Base-by-base conservation (phyloP, 2,797 vertebrate species). In the Pangasius larnaudii region DNA sequence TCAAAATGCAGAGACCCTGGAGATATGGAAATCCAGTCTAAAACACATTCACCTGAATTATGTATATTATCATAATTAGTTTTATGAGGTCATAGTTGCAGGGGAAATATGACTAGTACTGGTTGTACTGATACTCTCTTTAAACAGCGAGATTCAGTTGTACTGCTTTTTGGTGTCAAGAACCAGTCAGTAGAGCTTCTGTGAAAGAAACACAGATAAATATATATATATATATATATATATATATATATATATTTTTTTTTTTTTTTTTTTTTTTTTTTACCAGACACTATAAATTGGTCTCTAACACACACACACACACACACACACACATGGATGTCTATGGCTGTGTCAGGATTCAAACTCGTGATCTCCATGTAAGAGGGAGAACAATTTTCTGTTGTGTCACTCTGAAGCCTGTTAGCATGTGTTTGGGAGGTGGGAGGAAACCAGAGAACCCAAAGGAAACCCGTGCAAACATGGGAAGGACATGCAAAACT, bases 21-120 rank as follows among this genome's bases (percentile, higher is more conserved):
- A 95, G 95, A 95, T 95, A 96, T 96, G 95, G 92, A 95, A 96
- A 96, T 95, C 93, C 89, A 91, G 94, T 89, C 93, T 94, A 95
- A 95, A 94, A 95, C 82, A 85, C 72, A 86, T 85, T 91, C 88
- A 89, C 86, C 90, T 91, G 88, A 88, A 92, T 92, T 86, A 89
- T 88, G 86, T 86, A 90, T 77, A 90, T 88, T 87, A 89, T 89
- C 84, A 85, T 87, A 89, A 89, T 89, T 86, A 89, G 80, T 77
- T 84, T 89, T 84, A 83, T 84, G 80, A 90, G 85, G 85, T 84
- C 82, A 49, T 71, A 61, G 85, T 56, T 78, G 72, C 87, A 84
- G 51, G 39, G 30, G 69, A 75, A 83, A 58, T 61, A 27, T 49
- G 58, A 75, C 58, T 69, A 46, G 71, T 24, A 51, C 49, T 79